A percentile compares a stretch with the other conserved stretches of the same genome.
phyloP scores from a whole-genome alignment of 2,888 invertebrate genomes.

The Drosophila mercatorum region DNA sequence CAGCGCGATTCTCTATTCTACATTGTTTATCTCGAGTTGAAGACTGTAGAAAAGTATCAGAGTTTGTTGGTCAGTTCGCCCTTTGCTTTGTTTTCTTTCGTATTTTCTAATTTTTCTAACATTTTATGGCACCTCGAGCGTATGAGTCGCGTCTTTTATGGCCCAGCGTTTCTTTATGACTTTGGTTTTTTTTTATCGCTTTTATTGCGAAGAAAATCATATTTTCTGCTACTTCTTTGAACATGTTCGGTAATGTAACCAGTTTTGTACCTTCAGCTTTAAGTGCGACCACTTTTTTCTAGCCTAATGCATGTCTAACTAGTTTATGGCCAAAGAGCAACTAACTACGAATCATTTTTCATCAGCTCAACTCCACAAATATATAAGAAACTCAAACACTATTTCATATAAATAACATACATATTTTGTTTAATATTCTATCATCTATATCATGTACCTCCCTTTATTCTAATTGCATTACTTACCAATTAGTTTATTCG shows the following conservation, averaged over 20 bases:
- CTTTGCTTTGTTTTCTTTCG: slow-evolving; percentile 51
- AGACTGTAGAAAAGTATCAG: neutral
- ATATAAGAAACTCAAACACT: slow-evolving; percentile 4
- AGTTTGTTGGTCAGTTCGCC: slow-evolving; percentile 53
- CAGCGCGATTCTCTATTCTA: slow-evolving; percentile 3
- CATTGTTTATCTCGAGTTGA: neutral
- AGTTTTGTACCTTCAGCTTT: slow-evolving; percentile 72
- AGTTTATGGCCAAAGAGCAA: slow-evolving; percentile 58
- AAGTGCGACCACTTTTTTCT: slow-evolving; percentile 57
- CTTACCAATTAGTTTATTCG: slow-evolving; percentile 52
- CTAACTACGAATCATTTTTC: slow-evolving; percentile 37
- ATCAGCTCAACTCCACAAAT: neutral
- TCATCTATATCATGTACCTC: neutral
- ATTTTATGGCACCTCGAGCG: slow-evolving; percentile 16
- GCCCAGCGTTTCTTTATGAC: slow-evolving; percentile 41
- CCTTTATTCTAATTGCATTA: neutral
- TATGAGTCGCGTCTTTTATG: slow-evolving; percentile 48
- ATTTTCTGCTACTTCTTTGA: slow-evolving; percentile 32
- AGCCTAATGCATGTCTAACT: slow-evolving; percentile 73
- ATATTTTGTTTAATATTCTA: neutral
- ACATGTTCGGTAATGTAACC: slow-evolving; percentile 64
- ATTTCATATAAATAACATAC: neutral
- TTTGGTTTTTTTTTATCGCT: slow-evolving; percentile 38
- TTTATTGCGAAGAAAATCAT: slow-evolving; percentile 39
- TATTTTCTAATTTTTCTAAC: slow-evolving; percentile 67